These are phyloP conservation scores for Maniola hyperantus DNA, from an alignment of 2,888 invertebrate species.

Conservation along the genomic window DNA sequence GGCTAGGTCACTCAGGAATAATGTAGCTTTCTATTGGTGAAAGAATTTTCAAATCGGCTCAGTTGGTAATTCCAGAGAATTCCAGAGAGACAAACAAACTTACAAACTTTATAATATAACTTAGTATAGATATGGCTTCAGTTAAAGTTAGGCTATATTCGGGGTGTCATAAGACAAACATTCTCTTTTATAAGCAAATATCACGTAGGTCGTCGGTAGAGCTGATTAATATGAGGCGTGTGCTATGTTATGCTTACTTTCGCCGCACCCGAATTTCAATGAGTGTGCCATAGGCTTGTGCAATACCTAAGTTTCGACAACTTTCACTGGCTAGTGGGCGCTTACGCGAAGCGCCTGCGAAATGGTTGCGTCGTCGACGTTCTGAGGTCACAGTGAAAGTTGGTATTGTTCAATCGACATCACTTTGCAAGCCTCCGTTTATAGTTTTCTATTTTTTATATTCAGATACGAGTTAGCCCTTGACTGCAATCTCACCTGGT, in stretches of 20 bases:
- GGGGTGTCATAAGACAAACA: too few relatives aligned
- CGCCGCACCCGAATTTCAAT: slow-evolving; percentile 78
- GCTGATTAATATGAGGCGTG: slow-evolving; percentile 32
- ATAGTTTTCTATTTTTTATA: background rate
- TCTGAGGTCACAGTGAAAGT: slow-evolving; percentile 77
- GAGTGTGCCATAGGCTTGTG: slow-evolving; percentile 74
- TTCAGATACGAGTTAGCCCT: too few relatives aligned
- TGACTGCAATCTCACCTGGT: too few relatives aligned
- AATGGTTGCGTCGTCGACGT: slow-evolving; percentile 71
- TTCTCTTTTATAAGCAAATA: background rate
- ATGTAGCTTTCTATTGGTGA: too few relatives aligned
- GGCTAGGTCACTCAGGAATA: too few relatives aligned
- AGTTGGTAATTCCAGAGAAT: too few relatives aligned
- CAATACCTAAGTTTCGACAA: slow-evolving; percentile 79
- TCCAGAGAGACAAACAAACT: too few relatives aligned
- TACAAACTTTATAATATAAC: too few relatives aligned
- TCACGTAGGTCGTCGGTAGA: background rate
- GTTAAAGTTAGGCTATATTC: too few relatives aligned
- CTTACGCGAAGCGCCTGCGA: slow-evolving; percentile 77
- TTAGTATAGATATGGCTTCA: too few relatives aligned
- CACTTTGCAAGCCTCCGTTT: slow-evolving; percentile 34
- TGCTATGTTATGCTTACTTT: slow-evolving; percentile 65
- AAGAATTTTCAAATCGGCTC: too few relatives aligned
- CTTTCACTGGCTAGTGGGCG: slow-evolving; percentile 70
- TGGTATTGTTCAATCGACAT: slow-evolving; percentile 51